Evolutionary conservation across 37 sponge, comb jelly and placozoan genomes (phyloP), one percentile per base, ranked within the genome.

Genomic region (Halisarca cf. caerulea): DNA sequence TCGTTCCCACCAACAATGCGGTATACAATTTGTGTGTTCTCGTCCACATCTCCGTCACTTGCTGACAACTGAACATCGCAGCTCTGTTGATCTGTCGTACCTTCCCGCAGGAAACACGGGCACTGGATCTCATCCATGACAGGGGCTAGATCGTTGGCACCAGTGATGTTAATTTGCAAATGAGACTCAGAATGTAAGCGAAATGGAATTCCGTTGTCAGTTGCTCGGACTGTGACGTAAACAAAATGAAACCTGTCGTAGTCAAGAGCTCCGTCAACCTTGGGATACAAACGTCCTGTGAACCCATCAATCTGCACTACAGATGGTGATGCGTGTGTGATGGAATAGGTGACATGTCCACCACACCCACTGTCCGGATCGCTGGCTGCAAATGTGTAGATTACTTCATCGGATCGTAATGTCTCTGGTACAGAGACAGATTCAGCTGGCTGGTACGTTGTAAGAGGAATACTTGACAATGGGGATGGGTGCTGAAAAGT

Each of bases 51-150:
- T 18, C 24, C 45, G 25, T 74, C 77, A 37, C n/a, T 43, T 23
- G 25, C 45, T 40, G 77, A 74, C 45, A 74, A 40, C 32, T 28
- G 2, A 5, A n/a, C 4, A 17, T n/a, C 23, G 6, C 77, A 74
- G 6, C 36, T 40, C 24, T 41, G 77, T 23, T 15, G 38, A 60
- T 3, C 25, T 1, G 1, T 2, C n/a, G 7, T 11, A n/a, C 86
- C 73, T 53, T 93, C 93, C 51, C 27, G 32, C 4, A 93, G 70
- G 59, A 79, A 93, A 47, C 93, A 93, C 0, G 93, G 90, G 57
- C 93, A 93, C 5, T 66, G 36, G 14, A 87, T 59, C 0, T 86
- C 83, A 42, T 80, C 85, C 30, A 93, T 72, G 2, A 86, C 72
- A 25, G 93, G 93, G 18, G 81, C 32, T 17, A 84, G 59, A 85